Evolutionary conservation across 2,797 vertebrate genomes (phyloP), one percentile per base, ranked within the genome.

Genomic region (Myoxocephalus aenaeus): DNA sequence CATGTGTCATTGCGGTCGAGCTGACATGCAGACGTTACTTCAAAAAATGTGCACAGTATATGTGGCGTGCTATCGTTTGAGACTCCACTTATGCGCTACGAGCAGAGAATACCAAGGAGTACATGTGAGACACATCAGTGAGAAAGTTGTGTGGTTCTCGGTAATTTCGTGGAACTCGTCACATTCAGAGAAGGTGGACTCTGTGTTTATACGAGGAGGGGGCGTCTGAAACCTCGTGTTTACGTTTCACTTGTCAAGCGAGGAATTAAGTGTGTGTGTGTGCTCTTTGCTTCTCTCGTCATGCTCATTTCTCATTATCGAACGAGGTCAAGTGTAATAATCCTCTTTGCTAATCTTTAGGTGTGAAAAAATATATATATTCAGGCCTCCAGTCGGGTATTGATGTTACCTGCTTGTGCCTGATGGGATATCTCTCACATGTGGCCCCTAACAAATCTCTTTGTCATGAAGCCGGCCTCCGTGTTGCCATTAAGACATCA

Each of bases 311-410:
- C 44, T 62, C 36, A 46, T 70, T 36, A 57, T 62, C 1, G 5
- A 70, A 70, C 18, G 38, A 48, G 51, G 54, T 73, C 65, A 65
- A 81, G 76, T 54, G 65, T 54, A 69, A 77, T 34, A 65, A 73
- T 83, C 53, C 29, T 15, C 56, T 65, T 25, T 67, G 22, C 75
- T 73, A 13, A 76, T 67, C 66, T 75, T 6, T 51, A 66, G 83
- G 32, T 42, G 65, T 86, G 65, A 82, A 90, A 34, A 77, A 64
- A 69, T 61, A 79, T 73, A 13, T 50, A 72, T 62, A 74, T 69
- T 62, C 9, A 42, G 53, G 46, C 48, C 32, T 67, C 0, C 1
- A 10, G 74, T 67, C 22, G 70, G 59, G 14, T 71, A 65, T 75
- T 57, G 80, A 82, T 80, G 85, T 63, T 2, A 68, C 54, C 54